phyloP scores from a whole-genome alignment of 1,140 invertebrate genomes.

The Pseudachorutes palmiensis region DNA sequence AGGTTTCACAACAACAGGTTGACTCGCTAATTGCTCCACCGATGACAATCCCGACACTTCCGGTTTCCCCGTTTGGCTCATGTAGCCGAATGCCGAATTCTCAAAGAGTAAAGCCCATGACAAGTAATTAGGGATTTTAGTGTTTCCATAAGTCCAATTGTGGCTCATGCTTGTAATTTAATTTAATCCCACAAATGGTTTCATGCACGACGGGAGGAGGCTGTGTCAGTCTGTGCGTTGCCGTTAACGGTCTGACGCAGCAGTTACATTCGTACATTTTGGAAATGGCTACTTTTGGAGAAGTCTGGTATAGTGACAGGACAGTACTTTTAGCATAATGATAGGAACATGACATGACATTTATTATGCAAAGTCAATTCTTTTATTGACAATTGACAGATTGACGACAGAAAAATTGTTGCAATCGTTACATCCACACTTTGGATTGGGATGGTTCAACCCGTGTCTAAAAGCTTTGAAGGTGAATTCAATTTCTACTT shows the following conservation, averaged over 20 bases:
- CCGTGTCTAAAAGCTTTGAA: no score
- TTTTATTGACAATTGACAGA: conserved; percentile 3
- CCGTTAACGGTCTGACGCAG: background rate
- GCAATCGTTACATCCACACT: no score
- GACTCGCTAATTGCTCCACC: background rate
- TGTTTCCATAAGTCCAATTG: background rate
- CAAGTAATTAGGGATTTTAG: background rate
- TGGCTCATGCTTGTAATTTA: background rate
- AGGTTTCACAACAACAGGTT: background rate
- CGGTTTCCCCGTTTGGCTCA: background rate
- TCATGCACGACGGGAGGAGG: background rate
- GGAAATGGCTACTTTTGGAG: no score
- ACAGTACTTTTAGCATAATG: background rate
- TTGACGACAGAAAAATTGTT: no score
- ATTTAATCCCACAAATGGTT: background rate
- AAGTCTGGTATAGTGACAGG: background rate
- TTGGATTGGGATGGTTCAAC: no score
- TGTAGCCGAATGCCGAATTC: background rate
- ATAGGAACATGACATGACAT: background rate
- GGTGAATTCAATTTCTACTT: no score
- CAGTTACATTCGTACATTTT: no score
- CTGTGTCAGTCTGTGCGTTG: background rate
- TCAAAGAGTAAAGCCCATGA: background rate
- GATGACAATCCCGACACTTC: background rate
- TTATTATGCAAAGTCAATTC: background rate